Base-by-base conservation (phyloP, 2,113 vertebrate genomes). In the Pygoscelis antarcticus region DNA sequence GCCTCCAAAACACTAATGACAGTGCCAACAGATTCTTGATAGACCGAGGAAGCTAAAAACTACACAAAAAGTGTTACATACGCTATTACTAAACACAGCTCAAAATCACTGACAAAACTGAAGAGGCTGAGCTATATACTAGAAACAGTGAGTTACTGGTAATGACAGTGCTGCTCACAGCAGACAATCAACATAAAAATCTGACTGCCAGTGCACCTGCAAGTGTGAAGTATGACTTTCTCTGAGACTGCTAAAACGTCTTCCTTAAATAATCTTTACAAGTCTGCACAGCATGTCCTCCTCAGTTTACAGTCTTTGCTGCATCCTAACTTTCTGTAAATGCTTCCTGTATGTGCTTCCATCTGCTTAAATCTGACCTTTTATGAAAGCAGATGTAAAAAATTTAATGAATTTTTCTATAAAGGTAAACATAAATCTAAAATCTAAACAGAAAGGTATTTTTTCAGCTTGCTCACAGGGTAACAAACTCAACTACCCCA, bases 1-100 rank as follows among this genome's bases (percentile, higher is more conserved):
- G 1, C 8, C 7, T 2, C 2, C 1, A 1, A 47, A 76, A 5
- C 5, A 44, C 8, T 57, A 77, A 32, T 0, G 0, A 15, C 19
- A 51, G 8, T 36, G 6, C 17, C 42, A 74, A n/a, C 7, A 70
- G 17, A 47, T 42, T 70, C 17, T 54, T 89, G 29, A 34, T 7
- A 68, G 25, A 68, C 9, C 0, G 3, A 91, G 19, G 5, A 88
- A 92, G 51, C 17, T 21, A 91, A 74, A 89, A 90, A 47, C 12
- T 30, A 14, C 49, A 46, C 6, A 46, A 40, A 34, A 81, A 29
- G 7, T 21, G 11, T 58, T 52, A 47, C 14, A 29, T 26, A 66
- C 0, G 1, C 6, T 55, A 34, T 44, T 62, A 64, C 22, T n/a
- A 70, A 89, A 62, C 46, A 40, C 29, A 79, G 42, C 29, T 58